Conservation (phyloP, 1,140 invertebrate genomes). For the Drosophila seguyi region DNA sequence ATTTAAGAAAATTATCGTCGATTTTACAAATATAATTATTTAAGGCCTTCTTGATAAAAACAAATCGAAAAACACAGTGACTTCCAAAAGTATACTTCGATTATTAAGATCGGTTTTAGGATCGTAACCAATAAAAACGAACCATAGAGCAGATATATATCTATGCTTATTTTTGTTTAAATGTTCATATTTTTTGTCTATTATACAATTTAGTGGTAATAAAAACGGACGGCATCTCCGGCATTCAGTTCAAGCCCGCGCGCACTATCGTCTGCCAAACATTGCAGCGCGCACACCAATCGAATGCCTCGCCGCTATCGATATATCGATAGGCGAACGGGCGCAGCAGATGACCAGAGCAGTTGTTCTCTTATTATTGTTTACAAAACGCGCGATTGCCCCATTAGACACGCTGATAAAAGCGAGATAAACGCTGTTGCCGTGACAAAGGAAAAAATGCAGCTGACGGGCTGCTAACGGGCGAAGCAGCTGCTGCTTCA, state of each 20-base stretch:
- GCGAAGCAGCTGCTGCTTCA: conserved; percentile 16
- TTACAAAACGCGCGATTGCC: conserved; percentile 24
- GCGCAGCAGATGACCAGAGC: conserved; percentile 9
- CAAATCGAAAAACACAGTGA: no score
- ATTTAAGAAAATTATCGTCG: no score
- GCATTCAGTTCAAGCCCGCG: background rate
- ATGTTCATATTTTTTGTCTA: no score
- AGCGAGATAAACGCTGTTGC: conserved; percentile 1
- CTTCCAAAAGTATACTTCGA: no score
- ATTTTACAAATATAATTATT: no score
- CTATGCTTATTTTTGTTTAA: no score
- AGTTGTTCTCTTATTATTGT: conserved; percentile 30
- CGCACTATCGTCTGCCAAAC: background rate
- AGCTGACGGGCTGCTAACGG: conserved; percentile 2
- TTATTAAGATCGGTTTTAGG: no score
- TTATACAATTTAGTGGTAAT: no score
- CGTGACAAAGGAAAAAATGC: conserved; percentile 10
- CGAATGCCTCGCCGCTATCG: background rate
- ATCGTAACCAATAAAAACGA: no score
- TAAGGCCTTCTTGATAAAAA: no score
- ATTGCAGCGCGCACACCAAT: background rate
- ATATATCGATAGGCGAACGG: conserved; percentile 13
- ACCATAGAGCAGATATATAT: no score
- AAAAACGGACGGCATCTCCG: background rate
- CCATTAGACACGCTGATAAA: conserved; percentile 11